These are phyloP conservation scores for Pachypanchax playfairii DNA, from an alignment of 2,113 vertebrate genomes.

Conservation along the genomic window DNA sequence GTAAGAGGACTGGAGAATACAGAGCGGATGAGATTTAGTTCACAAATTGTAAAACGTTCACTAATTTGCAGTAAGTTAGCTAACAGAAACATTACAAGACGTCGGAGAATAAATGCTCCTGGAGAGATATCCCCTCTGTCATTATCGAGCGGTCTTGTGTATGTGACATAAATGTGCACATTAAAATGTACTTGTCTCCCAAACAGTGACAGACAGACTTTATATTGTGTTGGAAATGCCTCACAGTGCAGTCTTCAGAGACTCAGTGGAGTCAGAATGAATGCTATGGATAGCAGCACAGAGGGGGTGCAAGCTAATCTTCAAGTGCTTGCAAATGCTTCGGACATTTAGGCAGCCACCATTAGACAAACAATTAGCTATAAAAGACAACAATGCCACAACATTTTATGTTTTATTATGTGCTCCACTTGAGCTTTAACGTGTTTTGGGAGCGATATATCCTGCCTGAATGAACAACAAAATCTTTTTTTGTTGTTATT, in stretches of 20 bases:
- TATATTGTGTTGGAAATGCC: constrained; percentile 73
- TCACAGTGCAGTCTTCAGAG: constrained; percentile 79
- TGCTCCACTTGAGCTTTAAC: constrained; percentile 38
- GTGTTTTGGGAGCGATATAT: constrained; percentile 49
- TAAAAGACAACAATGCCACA: constrained; percentile 66
- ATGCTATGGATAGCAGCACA: constrained; percentile 77
- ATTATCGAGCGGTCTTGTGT: constrained; percentile 42
- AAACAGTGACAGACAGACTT: constrained; percentile 65
- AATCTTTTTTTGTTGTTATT: constrained; percentile 24
- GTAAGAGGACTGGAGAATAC: constrained; percentile 53
- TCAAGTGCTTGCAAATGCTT: constrained; percentile 59
- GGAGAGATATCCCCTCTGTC: constrained; percentile 58
- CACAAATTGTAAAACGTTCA: constrained; percentile 43
- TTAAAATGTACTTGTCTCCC: constrained; percentile 70
- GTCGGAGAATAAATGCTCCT: constrained; percentile 56
- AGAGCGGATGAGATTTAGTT: constrained; percentile 57
- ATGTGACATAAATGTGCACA: constrained; percentile 72
- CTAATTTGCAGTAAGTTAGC: constrained; percentile 64
- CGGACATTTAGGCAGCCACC: constrained; percentile 63
- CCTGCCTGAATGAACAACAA: constrained; percentile 55
- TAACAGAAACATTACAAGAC: constrained; percentile 70
- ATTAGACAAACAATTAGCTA: constrained; percentile 63
- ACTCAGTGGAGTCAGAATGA: constrained; percentile 74
- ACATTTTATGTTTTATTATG: constrained; percentile 55
- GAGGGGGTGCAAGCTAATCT: constrained; percentile 68